Evolutionary conservation across 2,113 vertebrate species (phyloP).

Genomic region (Phoenicopterus ruber): DNA sequence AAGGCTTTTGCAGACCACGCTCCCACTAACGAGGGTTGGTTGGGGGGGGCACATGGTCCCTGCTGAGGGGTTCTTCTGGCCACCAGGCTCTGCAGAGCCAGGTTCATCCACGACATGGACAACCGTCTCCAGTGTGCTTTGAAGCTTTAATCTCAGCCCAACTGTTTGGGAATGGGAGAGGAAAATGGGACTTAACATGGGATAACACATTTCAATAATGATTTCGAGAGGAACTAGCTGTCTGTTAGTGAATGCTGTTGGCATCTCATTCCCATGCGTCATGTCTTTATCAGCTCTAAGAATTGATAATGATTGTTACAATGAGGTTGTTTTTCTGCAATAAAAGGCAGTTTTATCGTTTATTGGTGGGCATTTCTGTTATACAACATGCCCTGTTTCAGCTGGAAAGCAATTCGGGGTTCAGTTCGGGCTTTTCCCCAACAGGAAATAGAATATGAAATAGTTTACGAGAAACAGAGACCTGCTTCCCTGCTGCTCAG

Average conservation of each 20-base stretch:
- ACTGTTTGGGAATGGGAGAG: neutral
- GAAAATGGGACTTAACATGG: neutral
- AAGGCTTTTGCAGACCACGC: neutral
- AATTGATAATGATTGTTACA: neutral
- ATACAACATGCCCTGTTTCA: neutral
- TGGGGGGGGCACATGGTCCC: rapidly evolving
- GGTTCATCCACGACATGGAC: rapidly evolving
- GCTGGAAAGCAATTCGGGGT: neutral
- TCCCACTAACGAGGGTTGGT: neutral
- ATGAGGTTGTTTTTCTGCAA: neutral
- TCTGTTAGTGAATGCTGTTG: neutral
- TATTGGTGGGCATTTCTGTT: neutral
- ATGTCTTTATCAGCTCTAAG: neutral
- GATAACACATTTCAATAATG: neutral
- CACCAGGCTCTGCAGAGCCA: neutral
- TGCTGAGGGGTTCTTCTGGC: neutral
- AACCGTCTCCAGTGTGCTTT: neutral
- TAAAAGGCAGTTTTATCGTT: neutral
- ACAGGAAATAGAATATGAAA: neutral
- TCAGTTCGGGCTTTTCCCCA: neutral
- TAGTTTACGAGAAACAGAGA: neutral
- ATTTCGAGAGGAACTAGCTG: neutral
- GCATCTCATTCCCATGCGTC: neutral
- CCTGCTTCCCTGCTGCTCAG: neutral
- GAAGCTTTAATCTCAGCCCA: neutral